Percentiles rank a stretch among this genome's conserved stretches.
Evolutionary conservation across 2,797 vertebrate species (phyloP).

Genomic region (Microchirus variegatus): DNA sequence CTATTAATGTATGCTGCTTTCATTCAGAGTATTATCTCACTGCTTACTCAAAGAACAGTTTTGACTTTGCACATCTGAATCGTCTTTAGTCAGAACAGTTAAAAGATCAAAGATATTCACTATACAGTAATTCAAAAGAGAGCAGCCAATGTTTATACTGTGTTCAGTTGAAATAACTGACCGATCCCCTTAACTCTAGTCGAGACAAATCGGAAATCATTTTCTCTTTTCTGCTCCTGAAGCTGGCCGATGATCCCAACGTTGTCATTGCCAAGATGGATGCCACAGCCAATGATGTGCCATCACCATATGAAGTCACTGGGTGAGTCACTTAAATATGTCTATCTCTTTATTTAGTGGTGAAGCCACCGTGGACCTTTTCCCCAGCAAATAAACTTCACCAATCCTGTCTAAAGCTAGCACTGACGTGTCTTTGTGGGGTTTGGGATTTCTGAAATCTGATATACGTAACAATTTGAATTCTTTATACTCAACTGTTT

Average conservation of each 20-base stretch:
- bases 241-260: conserved; percentile 90
- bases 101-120: no score
- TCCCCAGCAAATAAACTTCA: no score
- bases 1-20: neutral
- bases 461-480: neutral
- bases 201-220: neutral
- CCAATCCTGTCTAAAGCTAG: no score
- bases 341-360: neutral
- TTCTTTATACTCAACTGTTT: neutral
- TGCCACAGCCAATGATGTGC: conserved; percentile 97
- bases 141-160: no score
- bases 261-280: conserved; percentile 98
- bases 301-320: conserved; percentile 94
- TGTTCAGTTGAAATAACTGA: no score
- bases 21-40: no score
- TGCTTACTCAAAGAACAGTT: neutral
- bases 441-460: neutral
- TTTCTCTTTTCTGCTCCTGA: conserved; percentile 8
- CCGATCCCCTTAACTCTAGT: no score
- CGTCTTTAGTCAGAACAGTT: no score
- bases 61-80: no score
- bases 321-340: conserved; percentile 82
- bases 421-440: neutral
- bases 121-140: no score
- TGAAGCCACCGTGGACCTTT: no score